Conservation (phyloP, 2,113 vertebrate species). For the Henicopernis longicauda region DNA sequence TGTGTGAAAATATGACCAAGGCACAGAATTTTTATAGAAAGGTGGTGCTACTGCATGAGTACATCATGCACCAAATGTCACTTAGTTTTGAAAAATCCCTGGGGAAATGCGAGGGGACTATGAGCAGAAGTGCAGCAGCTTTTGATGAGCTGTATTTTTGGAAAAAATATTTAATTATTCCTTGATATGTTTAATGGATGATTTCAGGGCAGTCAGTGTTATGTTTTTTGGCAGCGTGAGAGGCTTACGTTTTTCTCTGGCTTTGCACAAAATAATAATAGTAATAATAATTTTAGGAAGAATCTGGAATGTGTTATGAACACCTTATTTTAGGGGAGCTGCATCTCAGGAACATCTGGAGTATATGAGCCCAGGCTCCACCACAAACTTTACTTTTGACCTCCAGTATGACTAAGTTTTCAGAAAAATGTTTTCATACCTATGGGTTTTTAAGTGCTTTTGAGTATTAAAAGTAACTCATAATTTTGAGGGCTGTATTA, state of each 20-base stretch:
- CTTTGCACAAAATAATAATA: background rate
- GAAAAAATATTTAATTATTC: background rate
- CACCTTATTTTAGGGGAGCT: background rate
- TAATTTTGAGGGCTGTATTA: background rate
- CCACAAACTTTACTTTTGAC: background rate
- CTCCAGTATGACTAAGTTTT: background rate
- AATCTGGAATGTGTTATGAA: background rate
- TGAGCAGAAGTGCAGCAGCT: background rate
- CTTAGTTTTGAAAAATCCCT: background rate
- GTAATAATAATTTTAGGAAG: background rate
- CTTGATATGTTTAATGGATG: background rate
- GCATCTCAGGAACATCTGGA: background rate
- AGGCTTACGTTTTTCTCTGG: background rate
- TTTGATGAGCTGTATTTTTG: background rate
- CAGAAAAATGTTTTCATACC: background rate
- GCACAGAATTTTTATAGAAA: background rate
- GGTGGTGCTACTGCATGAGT: background rate
- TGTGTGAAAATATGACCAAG: background rate
- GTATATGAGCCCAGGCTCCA: background rate
- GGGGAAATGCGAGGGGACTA: background rate
- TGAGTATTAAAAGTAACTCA: background rate
- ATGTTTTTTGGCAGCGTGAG: background rate
- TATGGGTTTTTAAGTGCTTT: background rate
- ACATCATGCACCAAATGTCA: background rate
- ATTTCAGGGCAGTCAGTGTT: background rate